These are phyloP conservation scores for Diadumene lineata DNA, from an alignment of 92 coral and sea anemone genomes.

Conservation along the genomic window DNA sequence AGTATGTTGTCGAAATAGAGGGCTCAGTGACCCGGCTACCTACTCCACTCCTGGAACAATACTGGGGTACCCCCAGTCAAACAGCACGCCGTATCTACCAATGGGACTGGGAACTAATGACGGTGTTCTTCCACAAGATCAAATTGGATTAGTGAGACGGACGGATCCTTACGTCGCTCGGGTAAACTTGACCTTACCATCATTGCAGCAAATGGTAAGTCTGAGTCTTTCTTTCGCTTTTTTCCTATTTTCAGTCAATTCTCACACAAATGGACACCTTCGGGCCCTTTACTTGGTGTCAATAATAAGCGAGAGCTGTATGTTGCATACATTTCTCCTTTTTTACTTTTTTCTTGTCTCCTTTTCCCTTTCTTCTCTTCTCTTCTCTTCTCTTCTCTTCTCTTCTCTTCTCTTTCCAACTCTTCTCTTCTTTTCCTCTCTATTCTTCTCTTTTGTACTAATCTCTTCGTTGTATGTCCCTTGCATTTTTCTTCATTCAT, in stretches of 20 bases:
- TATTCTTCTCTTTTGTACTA: not conserved
- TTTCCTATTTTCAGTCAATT: not conserved
- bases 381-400: not conserved
- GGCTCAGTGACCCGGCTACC: conserved; percentile 54
- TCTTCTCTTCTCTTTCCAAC: not conserved
- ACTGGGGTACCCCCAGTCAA: conserved; percentile 62
- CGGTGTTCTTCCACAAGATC: conserved; percentile 64
- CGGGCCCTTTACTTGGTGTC: no score
- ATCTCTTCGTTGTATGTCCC: not conserved
- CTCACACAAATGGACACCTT: no score
- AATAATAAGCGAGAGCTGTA: no score
- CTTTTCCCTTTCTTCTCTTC: not conserved
- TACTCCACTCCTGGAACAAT: conserved; percentile 52
- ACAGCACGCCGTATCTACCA: conserved; percentile 32
- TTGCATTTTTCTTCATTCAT: not conserved
- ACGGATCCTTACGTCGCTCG: conserved; percentile 62
- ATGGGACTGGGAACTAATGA: conserved; percentile 49
- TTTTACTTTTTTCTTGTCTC: no score
- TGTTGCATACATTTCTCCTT: no score
- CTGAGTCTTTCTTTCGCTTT: not conserved
- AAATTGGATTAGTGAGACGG: conserved; percentile 29
- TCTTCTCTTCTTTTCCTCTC: not conserved
- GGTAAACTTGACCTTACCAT: conserved; percentile 55
- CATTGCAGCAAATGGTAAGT: conserved; percentile 83
- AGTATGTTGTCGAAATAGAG: conserved; percentile 88